phyloP scores from a whole-genome alignment of 2,797 vertebrate species.

The Bucorvus abyssinicus region DNA sequence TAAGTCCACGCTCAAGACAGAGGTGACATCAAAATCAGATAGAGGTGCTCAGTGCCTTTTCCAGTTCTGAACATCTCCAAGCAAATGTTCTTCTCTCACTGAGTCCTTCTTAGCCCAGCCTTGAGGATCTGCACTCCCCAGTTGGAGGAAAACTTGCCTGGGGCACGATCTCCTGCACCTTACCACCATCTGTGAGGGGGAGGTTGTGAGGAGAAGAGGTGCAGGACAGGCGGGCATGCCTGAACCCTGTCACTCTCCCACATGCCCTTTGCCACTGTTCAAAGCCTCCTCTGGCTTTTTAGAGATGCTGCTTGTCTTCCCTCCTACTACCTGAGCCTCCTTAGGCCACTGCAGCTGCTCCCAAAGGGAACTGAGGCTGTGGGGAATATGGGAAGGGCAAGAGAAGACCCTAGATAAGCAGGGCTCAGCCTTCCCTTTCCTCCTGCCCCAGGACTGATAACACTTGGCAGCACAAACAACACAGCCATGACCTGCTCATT shows the following conservation, averaged over 20 bases:
- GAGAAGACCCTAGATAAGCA: neutral
- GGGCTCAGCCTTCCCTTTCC: neutral
- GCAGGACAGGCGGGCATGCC: neutral
- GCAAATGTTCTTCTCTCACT: neutral
- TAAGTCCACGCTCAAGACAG: neutral
- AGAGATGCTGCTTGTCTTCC: neutral
- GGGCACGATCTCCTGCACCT: neutral
- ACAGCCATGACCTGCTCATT: neutral
- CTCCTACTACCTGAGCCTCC: neutral
- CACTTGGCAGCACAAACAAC: neutral
- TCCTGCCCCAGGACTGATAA: neutral
- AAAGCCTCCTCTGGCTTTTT: neutral
- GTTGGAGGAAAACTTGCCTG: neutral
- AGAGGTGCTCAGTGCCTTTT: neutral
- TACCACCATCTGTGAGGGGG: neutral
- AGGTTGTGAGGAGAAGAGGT: neutral
- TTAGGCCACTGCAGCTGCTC: neutral
- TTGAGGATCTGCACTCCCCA: neutral
- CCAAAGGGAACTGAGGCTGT: neutral
- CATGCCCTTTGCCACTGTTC: neutral
- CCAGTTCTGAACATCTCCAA: neutral
- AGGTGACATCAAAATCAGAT: neutral
- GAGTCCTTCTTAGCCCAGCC: neutral
- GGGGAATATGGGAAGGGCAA: neutral
- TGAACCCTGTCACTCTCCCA: neutral